Base-by-base conservation (phyloP, 1,140 invertebrate species). In the Conus betulinus region DNA sequence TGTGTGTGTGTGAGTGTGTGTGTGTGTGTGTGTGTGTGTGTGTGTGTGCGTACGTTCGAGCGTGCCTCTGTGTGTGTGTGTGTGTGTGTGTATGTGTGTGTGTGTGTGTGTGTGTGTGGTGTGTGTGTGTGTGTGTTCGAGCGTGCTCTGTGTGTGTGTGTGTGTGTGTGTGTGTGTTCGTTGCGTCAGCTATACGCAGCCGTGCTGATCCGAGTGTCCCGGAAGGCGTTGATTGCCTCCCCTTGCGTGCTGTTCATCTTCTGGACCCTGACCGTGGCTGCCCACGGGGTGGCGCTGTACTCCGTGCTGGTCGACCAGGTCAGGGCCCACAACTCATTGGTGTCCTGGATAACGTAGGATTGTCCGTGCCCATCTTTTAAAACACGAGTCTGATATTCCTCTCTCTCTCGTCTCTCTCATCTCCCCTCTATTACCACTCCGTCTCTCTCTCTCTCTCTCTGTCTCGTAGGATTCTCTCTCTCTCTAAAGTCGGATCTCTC, bases 231-330 rank as follows among this genome's bases (percentile, higher is more conserved):
- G 23, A 83, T 92, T 15, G 83, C 97, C 91, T 97, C 98, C 15
- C 98, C 98, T 23, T 98, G 98, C 25, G 96, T 98, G 81, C 95
- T 98, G 90, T 99, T 98, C 94, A 95, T 98, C 67, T 99, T 98
- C 95, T 99, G 98, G 98, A 96, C 98, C 55, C 94, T 98, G 11
- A 92, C 97, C 78, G 94, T 95, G 7, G 17, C 98, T 39, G 97
- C 96, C 90, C 97, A 97, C 52, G 94, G 97, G 88, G 96, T 97
- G n/a, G 89, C 91, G 39, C 90, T 92, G n/a, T 93, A 93, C 74
- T 91, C 91, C 11, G 67, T 85, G 0, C 91, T 93, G 57, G 87
- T 91, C 55, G 84, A 92, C 82, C 87, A 93, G 91, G 93, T 94
- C 85, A 84, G 82, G 27, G 39, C 0, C 39, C 39, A 39, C 39